phyloP scores from a whole-genome alignment of 2,113 vertebrate species.

The Tyto alba region DNA sequence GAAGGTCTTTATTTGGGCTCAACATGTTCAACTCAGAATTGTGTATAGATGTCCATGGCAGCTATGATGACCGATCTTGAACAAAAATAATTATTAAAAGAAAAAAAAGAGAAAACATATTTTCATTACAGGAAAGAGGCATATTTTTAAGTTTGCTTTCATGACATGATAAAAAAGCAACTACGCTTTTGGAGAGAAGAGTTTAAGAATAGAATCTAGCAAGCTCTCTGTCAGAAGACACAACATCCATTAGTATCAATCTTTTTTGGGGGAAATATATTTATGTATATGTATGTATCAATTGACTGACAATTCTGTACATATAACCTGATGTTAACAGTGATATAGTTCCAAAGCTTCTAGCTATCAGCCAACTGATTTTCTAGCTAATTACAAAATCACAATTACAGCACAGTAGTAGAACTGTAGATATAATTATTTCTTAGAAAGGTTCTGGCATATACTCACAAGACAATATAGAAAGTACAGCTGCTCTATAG shows the following conservation, averaged over 20 bases:
- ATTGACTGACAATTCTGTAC: neutral
- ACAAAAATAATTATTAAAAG: neutral
- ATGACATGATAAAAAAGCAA: neutral
- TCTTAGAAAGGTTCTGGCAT: neutral
- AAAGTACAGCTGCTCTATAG: constrained; percentile 24
- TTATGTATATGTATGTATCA: neutral
- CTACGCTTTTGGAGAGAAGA: neutral
- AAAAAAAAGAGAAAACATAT: neutral
- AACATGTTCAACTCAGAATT: neutral
- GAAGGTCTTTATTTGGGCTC: neutral
- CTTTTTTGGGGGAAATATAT: neutral
- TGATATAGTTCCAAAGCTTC: neutral
- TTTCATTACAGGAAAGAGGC: neutral
- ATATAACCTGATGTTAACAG: neutral
- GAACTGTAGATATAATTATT: neutral
- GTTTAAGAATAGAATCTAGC: neutral
- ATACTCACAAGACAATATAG: neutral
- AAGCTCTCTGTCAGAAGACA: neutral
- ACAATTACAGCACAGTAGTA: neutral
- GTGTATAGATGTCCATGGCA: neutral
- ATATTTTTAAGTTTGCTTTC: neutral
- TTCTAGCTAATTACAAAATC: neutral
- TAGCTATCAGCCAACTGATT: neutral
- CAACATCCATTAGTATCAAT: neutral
- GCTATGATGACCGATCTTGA: neutral